phyloP scores from a whole-genome alignment of 2,888 invertebrate species.

The Torymus aiolomorphi region DNA sequence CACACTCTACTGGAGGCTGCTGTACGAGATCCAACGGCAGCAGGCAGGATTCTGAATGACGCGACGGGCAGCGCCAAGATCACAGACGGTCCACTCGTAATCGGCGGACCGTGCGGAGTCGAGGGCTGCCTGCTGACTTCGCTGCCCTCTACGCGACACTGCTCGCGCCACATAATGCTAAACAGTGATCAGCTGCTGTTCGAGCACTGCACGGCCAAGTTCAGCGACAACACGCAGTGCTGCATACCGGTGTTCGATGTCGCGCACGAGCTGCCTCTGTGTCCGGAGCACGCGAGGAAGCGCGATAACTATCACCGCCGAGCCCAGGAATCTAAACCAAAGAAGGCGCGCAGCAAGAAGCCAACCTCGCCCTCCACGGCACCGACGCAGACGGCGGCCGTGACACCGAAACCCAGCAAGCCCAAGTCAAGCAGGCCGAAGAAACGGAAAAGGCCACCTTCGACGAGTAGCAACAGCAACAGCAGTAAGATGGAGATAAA shows the following conservation, averaged over 20 bases:
- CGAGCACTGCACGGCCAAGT: slow-evolving; percentile 88
- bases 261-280: slow-evolving; percentile 88
- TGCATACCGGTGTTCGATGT: slow-evolving; percentile 88
- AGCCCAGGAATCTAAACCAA: slow-evolving; percentile 86
- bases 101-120: slow-evolving; percentile 70
- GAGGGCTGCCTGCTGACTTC: slow-evolving; percentile 77
- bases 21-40: slow-evolving; percentile 67
- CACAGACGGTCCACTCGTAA: slow-evolving; percentile 67
- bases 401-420: slow-evolving; percentile 15
- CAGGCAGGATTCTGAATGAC: slow-evolving; percentile 63
- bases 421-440: slow-evolving; percentile 70
- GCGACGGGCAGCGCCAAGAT: slow-evolving; percentile 62
- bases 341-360: slow-evolving; percentile 82
- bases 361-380: slow-evolving; percentile 78
- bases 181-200: slow-evolving; percentile 90
- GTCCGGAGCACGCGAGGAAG: slow-evolving; percentile 90
- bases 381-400: slow-evolving; percentile 71
- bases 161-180: slow-evolving; percentile 89
- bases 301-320: slow-evolving; percentile 89
- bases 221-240: slow-evolving; percentile 87
- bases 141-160: slow-evolving; percentile 88
- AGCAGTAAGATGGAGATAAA: slow-evolving; percentile 28
- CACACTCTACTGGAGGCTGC: slow-evolving; percentile 66
- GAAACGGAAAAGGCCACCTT: slow-evolving; percentile 71
- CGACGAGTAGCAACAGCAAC: slow-evolving; percentile 51